Percentiles rank a stretch among this genome's conserved stretches.
phyloP scores from a whole-genome alignment of 1,140 invertebrate genomes.

The Psix sp. region DNA sequence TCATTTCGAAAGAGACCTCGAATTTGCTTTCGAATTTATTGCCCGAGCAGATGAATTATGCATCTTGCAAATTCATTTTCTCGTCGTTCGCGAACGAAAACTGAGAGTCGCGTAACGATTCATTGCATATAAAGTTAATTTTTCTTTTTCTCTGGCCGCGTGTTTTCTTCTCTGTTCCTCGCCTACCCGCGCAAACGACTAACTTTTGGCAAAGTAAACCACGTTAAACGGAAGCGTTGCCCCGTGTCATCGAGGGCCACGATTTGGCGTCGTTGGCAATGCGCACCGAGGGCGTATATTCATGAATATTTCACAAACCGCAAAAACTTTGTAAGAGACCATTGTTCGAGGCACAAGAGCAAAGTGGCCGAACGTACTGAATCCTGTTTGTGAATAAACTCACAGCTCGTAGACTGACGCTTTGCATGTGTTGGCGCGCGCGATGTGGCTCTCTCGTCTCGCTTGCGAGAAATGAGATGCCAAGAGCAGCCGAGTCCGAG shows the following conservation, averaged over 20 bases:
- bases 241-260: slow-evolving; percentile 29
- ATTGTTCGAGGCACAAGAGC: slow-evolving; percentile 39
- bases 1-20: no score
- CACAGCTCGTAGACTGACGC: slow-evolving; percentile 8
- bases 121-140: no score
- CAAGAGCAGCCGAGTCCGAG: slow-evolving; percentile 22
- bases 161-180: neutral
- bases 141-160: no score
- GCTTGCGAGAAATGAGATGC: slow-evolving; percentile 15
- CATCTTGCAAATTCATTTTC: no score
- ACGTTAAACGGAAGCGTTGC: slow-evolving; percentile 22
- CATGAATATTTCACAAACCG: slow-evolving; percentile 49
- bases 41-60: no score
- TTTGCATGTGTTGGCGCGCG: slow-evolving; percentile 25
- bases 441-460: slow-evolving; percentile 1
- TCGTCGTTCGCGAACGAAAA: no score
- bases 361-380: slow-evolving; percentile 33
- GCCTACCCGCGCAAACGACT: neutral
- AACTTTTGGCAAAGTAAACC: slow-evolving; percentile 20
- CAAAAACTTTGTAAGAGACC: slow-evolving; percentile 35
- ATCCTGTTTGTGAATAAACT: slow-evolving; percentile 43
- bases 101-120: no score
- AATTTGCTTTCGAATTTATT: no score
- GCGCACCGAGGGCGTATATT: slow-evolving; percentile 37
- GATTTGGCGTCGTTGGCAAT: slow-evolving; percentile 41